Evolutionary conservation across 92 coral and sea anemone species (phyloP), one percentile per base, ranked within the genome.

Genomic region (Paramuricea clavata): DNA sequence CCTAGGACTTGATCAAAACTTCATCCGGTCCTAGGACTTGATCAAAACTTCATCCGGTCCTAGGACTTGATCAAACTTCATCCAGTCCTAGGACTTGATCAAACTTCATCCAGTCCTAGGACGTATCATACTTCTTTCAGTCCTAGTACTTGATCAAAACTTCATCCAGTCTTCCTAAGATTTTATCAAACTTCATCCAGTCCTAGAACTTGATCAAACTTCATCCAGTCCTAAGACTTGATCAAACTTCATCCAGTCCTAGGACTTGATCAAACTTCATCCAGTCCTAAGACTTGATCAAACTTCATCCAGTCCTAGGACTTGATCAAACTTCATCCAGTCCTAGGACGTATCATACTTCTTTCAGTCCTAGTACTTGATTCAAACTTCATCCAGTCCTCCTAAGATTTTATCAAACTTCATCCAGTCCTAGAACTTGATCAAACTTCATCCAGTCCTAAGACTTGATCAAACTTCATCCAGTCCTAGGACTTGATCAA

Each of bases 161-260:
- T 9, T 47, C 52, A 47, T 47, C 52, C 52, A 47, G 12, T n/a
- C n/a, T n/a, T 9, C 52, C 52, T 47, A 47, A 47, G 52, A 47
- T 12, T 47, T 47, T 4, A 47, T 6, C 17, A 47, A 47, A 47
- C 52, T 47, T 47, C 52, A 47, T 47, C 52, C 17, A 47, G 16
- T 5, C 52, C 52, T 15, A 47, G 17, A 12, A 47, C 52, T 47
- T 47, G 12, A 47, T 47, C 52, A 6, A 47, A 47, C n/a, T n/a
- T n/a, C n/a, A n/a, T n/a, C n/a, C n/a, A n/a, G n/a, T n/a, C n/a
- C n/a, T n/a, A n/a, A n/a, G n/a, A n/a, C n/a, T n/a, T n/a, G n/a
- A n/a, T n/a, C n/a, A n/a, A n/a, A 47, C 52, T 47, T 47, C 52
- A 39, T 54, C 62, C 62, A 54, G 62, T 54, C 62, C 62, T 54